Conservation (phyloP, 2,797 vertebrate genomes). For the Eutrigla gurnardus region DNA sequence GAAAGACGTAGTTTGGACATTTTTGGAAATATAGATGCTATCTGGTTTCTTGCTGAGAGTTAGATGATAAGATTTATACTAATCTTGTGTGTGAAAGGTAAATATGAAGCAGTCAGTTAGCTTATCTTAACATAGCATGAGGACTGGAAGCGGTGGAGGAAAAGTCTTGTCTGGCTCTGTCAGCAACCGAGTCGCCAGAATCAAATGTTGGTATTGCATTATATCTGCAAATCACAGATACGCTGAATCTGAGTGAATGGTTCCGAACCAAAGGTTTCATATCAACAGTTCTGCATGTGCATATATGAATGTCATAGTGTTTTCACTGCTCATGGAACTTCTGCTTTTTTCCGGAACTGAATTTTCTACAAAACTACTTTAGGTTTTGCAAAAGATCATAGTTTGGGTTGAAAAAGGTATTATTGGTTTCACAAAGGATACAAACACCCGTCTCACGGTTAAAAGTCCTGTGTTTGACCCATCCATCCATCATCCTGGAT, state of each 20-base stretch:
- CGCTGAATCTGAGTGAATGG: neutral
- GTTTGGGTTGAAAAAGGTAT: neutral
- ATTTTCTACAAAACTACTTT: neutral
- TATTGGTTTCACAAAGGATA: neutral
- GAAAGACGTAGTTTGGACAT: neutral
- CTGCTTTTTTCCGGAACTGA: too few species aligned
- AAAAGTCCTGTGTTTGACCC: neutral
- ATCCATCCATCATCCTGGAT: neutral
- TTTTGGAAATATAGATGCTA: neutral
- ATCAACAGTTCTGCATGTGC: too few species aligned
- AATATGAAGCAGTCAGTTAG: neutral
- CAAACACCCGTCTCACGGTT: neutral
- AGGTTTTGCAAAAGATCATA: neutral
- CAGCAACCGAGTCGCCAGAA: neutral
- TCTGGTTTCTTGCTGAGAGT: constrained; percentile 1
- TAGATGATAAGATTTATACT: neutral
- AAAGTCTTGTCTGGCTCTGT: neutral
- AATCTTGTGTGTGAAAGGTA: too few species aligned
- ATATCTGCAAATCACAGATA: neutral
- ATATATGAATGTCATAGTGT: too few species aligned
- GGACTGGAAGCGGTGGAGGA: neutral
- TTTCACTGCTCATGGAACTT: too few species aligned
- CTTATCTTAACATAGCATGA: constrained; percentile 8
- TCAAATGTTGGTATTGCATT: neutral
- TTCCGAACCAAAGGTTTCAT: neutral